Evolutionary conservation across 2,888 invertebrate genomes (phyloP), one percentile per base, ranked within the genome.

Genomic region (Ypsolopha scabrella): DNA sequence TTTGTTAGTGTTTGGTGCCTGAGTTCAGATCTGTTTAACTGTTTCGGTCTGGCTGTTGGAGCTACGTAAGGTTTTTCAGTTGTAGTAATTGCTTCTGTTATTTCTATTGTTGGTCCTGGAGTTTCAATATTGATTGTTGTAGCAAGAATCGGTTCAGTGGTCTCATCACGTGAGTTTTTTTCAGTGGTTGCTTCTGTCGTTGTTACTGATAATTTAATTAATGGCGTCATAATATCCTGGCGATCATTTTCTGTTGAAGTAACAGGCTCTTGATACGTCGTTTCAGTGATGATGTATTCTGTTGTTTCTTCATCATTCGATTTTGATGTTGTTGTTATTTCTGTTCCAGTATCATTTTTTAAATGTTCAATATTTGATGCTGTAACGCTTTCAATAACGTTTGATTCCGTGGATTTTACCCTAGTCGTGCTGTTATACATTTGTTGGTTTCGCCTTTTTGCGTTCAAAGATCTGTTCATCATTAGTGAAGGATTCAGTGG

Each of bases 1-100:
- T 80, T 76, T 52, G 75, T 75, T 51, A 72, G 72, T 47, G 76
- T 73, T 62, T 78, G 76, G 51, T 69, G 64, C 56, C 79, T 68
- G 57, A 75, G 60, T 55, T 70, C 72, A 33, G 72, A 64, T 41
- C 70, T 59, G 56, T 72, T 75, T n/a, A 47, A 37, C 1, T 61
- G 53, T 53, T 58, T 59, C 52, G 70, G 67, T 57, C 63, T 69
- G 34, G 61, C 54, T 43, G 60, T 63, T 50, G 65, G 57, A 13
- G 61, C 57, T 6, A 64, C 50, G 56, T 51, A 57, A 24, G 69
- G 60, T 51, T 64, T 72, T 56, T 70, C 70, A 13, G 66, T 67
- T 44, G 59, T 58, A 33, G 55, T 52, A 7, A 52, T 53, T 37
- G 58, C 24, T 24, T 24, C 57, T 7, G 55, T 55, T 44, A 55